Base-by-base conservation (phyloP, 2,113 vertebrate genomes). In the Gymnorhina tibicen region DNA sequence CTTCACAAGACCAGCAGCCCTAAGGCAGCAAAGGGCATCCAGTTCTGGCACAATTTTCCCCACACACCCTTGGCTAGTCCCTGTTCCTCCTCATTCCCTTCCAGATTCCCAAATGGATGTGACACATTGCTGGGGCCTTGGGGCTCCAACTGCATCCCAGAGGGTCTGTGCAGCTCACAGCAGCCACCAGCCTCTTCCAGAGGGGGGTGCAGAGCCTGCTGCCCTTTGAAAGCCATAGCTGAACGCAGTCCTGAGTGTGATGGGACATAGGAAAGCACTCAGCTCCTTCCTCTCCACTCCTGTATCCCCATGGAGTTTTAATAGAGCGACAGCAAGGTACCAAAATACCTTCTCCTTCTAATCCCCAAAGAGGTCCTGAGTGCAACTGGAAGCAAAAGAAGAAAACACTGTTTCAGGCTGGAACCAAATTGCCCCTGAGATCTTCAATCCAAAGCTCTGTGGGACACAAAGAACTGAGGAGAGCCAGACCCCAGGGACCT, bases 391-490 rank as follows among this genome's bases (percentile, higher is more conserved):
- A 91, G 72, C 22, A 56, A 59, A 89, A 70, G 30, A 56, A 58
- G 16, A 81, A 30, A 27, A 37, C 22, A 6, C 9, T 39, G 11
- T 66, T 73, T 58, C 8, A 58, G 16, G 10, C 76, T 42, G 21
- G 21, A 35, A n/a, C 4, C 0, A 3, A 70, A 59, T 7, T 69
- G 16, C 24, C 23, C 39, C 39, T 0, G 0, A 53, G 64, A 67
- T 24, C 39, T 56, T 66, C 72, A 77, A 58, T 30, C 30, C 75
- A 67, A 75, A 88, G 24, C 24, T 84, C 9, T 42, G n/a, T 19
- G 56, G 35, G 67, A 64, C 4, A 7, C 9, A 42, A 82, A 33
- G 23, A 46, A 16, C 13, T 14, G 39, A 47, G 52, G 11, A 58
- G 32, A 35, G 9, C 19, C 62, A 28, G 23, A 39, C 2, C 33